Evolutionary conservation across 2,797 vertebrate species (phyloP), one percentile per base, ranked within the genome.

Genomic region (Halcyon chelicuti): DNA sequence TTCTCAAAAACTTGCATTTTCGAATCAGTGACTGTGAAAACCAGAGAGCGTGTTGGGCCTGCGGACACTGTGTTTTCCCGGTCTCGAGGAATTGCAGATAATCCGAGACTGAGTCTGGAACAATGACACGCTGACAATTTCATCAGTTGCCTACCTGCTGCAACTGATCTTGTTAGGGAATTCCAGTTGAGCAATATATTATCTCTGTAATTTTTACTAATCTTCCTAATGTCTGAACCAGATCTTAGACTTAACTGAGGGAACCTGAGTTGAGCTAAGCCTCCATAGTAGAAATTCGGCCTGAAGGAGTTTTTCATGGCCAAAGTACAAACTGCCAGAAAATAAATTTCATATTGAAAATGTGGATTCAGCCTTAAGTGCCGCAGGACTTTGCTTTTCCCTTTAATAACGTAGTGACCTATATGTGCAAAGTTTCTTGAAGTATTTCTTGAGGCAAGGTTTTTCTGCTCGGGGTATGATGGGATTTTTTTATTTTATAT

Each of bases 341-440:
- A 87, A 94, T 54, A 87, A 88, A 92, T 73, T 93, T 93, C 13
- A 44, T 82, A 85, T 78, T 87, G 25, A 96, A 95, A 95, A 80
- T 82, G 72, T 81, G 74, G 82, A 95, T 93, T 95, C 84, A 96
- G 62, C 78, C 60, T 86, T 88, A 84, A 86, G 42, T 76, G 47
- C 68, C 52, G 47, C 39, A 87, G 74, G 49, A 78, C 78, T 92
- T 90, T 73, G 5, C 68, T 94, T 93, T 95, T 77, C n/a, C 65
- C 22, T 44, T 82, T 94, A 88, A 78, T 83, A 89, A 67, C 0
- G 0, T 70, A 55, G 66, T 93, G 88, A 95, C 89, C 94, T 92
- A 79, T 54, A 90, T 92, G 83, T 88, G 37, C 25, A 71, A 94
- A 79, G 44, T 91, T 95, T 81, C 80, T 81, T 57, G 15, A 79